phyloP scores from a whole-genome alignment of 1,140 invertebrate genomes.

The Drosophila ironensis region DNA sequence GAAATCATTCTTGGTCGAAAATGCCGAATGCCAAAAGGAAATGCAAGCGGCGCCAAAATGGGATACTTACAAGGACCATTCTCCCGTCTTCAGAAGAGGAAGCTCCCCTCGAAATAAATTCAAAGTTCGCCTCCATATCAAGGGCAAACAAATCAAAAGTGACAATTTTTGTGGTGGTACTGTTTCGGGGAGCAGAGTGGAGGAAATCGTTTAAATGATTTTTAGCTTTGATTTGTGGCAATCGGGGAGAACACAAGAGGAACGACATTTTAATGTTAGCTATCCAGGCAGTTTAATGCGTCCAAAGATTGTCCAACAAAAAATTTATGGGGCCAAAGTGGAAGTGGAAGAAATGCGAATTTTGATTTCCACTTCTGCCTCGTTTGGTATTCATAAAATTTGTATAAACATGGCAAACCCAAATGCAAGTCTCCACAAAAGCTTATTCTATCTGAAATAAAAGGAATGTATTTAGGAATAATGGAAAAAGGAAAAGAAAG shows the following conservation, averaged over 20 bases:
- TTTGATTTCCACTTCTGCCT: conserved; percentile 17
- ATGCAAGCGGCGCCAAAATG: conserved; percentile 54
- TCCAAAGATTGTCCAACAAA: conserved; percentile 13
- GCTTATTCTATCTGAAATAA: conserved; percentile 7
- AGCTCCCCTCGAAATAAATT: conserved; percentile 47
- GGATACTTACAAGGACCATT: conserved; percentile 13
- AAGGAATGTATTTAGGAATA: conserved; percentile 3
- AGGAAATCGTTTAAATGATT: conserved; percentile 68
- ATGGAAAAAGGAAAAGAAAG: conserved; percentile 29
- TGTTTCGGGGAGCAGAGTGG: background rate
- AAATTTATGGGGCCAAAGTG: conserved; percentile 28
- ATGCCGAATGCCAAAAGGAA: conserved; percentile 55
- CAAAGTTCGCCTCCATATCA: conserved; percentile 57
- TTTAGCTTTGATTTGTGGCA: conserved; percentile 57
- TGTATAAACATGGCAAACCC: background rate
- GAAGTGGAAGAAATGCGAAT: conserved; percentile 2
- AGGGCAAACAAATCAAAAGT: conserved; percentile 74
- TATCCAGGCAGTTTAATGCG: conserved; percentile 21
- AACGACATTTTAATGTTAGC: conserved; percentile 22
- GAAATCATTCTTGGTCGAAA: conserved; percentile 78
- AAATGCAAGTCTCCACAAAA: conserved; percentile 12
- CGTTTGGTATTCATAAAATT: conserved; percentile 1
- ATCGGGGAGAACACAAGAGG: conserved; percentile 17
- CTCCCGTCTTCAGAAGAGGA: conserved; percentile 21
- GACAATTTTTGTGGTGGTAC: conserved; percentile 62